These are phyloP conservation scores for Myiozetetes cayanensis DNA, from an alignment of 2,113 vertebrate genomes.

Conservation along the genomic window DNA sequence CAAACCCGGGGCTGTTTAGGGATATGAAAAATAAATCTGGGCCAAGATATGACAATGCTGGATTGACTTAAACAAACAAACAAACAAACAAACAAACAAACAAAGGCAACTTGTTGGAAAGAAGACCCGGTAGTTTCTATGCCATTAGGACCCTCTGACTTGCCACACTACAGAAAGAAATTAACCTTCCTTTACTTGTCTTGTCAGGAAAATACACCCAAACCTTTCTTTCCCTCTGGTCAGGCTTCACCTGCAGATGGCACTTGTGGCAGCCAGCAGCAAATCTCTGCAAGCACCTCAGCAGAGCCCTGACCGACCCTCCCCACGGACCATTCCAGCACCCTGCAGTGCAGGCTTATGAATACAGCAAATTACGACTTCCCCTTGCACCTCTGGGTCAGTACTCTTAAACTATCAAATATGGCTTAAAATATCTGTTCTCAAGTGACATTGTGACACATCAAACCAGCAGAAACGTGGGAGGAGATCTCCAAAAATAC, in stretches of 20 bases:
- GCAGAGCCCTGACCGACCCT: neutral
- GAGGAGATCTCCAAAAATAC: neutral
- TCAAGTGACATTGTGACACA: neutral
- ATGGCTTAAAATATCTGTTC: constrained; percentile 36
- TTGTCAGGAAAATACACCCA: neutral
- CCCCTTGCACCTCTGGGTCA: neutral
- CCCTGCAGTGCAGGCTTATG: neutral
- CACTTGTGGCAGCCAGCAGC: neutral
- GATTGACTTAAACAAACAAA: neutral
- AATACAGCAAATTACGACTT: neutral
- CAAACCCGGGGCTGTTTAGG: neutral
- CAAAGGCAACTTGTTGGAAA: neutral
- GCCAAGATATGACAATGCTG: neutral
- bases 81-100: neutral
- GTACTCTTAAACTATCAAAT: neutral
- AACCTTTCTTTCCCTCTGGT: neutral
- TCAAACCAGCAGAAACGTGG: neutral
- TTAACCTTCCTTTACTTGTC: neutral
- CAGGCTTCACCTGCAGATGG: neutral
- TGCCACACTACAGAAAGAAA: neutral
- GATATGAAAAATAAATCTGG: neutral
- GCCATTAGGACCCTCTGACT: neutral
- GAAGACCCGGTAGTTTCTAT: neutral
- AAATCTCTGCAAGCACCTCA: neutral
- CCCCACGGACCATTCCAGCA: neutral